Percentiles rank a stretch among this genome's conserved stretches.
These are phyloP conservation scores for Tetragonula clypearis DNA, from an alignment of 1,140 invertebrate species.

Conservation along the genomic window DNA sequence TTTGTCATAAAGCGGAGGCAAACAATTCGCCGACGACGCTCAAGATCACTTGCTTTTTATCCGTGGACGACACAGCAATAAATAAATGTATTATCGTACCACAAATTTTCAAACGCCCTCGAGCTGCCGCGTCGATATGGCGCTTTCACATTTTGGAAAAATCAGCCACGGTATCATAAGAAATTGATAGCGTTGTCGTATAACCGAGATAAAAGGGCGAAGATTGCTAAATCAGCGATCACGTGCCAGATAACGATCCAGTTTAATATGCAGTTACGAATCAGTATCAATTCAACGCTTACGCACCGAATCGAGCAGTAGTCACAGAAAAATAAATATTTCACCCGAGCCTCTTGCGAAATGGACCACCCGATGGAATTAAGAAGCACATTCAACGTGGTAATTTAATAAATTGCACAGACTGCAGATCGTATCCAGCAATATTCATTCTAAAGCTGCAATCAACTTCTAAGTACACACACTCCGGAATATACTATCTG, in stretches of 20 bases:
- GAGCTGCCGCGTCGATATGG: background rate
- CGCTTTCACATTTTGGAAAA: constrained; percentile 5
- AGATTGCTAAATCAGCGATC: constrained; percentile 28
- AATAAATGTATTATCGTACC: background rate
- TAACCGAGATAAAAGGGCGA: constrained; percentile 29
- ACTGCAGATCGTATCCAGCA: background rate
- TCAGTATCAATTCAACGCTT: constrained; percentile 19
- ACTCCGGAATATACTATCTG: background rate
- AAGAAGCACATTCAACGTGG: background rate
- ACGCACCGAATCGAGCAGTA: constrained; percentile 1
- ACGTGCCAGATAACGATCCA: constrained; percentile 26
- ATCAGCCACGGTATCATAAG: background rate
- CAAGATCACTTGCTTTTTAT: background rate
- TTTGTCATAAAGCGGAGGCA: background rate
- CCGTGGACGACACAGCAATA: background rate
- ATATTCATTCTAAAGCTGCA: background rate
- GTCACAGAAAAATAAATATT: constrained; percentile 17
- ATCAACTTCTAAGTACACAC: background rate
- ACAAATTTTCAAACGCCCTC: background rate
- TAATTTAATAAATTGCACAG: background rate
- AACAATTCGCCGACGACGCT: background rate
- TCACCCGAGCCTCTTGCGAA: background rate
- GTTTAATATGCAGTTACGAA: constrained; percentile 25
- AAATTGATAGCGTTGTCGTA: constrained; percentile 6
- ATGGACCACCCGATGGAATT: background rate